These are phyloP conservation scores for Nymphalis io DNA, from an alignment of 1,140 invertebrate genomes.

Conservation along the genomic window DNA sequence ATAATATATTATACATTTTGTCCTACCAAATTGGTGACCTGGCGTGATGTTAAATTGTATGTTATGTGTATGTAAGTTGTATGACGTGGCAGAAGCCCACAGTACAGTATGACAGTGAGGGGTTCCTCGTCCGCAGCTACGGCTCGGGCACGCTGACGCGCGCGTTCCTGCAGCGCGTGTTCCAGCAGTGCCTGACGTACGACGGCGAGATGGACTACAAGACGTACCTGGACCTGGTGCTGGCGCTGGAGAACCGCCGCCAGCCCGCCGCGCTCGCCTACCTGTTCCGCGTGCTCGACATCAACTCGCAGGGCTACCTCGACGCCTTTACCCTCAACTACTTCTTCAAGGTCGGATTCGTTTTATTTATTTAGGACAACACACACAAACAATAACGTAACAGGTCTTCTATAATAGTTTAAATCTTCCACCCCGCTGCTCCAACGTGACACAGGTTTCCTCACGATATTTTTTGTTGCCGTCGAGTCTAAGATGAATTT, in stretches of 20 bases:
- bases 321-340: slow-evolving; percentile 95
- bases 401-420: too few species aligned
- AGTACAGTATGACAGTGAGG: too few species aligned
- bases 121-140: slow-evolving; percentile 83
- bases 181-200: slow-evolving; percentile 97
- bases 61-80: too few species aligned
- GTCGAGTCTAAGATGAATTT: too few species aligned
- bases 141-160: slow-evolving; percentile 95
- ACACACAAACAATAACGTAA: too few species aligned
- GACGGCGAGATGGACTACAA: slow-evolving; percentile 99
- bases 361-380: neutral
- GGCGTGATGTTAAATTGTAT: too few species aligned
- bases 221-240: slow-evolving; percentile 96
- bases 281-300: slow-evolving; percentile 95
- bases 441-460: too few species aligned
- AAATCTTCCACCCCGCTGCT: too few species aligned
- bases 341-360: slow-evolving; percentile 89
- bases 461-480: too few species aligned
- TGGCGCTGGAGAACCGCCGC: slow-evolving; percentile 95
- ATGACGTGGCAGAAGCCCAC: too few species aligned
- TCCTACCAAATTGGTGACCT: too few species aligned
- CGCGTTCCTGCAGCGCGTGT: slow-evolving; percentile 95
- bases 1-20: too few species aligned
- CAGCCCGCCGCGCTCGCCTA: slow-evolving; percentile 96
- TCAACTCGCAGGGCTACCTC: slow-evolving; percentile 92